Base-by-base conservation (phyloP, 2,113 vertebrate species). In the Bothrops jararaca region DNA sequence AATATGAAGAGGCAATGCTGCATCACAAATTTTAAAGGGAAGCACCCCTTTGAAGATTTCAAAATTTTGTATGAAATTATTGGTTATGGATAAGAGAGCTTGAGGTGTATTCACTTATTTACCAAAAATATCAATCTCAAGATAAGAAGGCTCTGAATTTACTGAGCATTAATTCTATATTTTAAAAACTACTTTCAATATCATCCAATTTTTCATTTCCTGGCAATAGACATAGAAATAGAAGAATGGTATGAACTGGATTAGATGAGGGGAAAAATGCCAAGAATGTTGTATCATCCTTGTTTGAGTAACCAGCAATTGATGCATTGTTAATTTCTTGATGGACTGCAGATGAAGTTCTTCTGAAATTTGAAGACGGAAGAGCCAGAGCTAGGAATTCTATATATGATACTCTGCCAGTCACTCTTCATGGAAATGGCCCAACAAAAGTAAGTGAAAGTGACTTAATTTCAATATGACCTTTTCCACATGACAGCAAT, bases 301-400 rank as follows among this genome's bases (percentile, higher is more conserved):
- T 90, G 87, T 86, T 91, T 86, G 56, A 86, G 57, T 53, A 69
- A 89, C 39, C 5, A 90, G 45, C 39, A 24, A 1, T 13, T 58
- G 50, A 91, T 64, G 3, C 91, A 57, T 12, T 94, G 11, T 20
- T 92, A 87, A 89, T 34, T 54, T 93, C 3, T 9, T 89, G 0
- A 45, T 69, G 0, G 0, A 56, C 85, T 74, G 53, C 96, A 99
- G 99, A 99, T 97, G 99, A 99, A 97, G 99, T 99, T 57, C 97
- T 98, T 92, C 96, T 99, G 94, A 99, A 99, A 96, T 99, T 99
- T 97, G 99, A 99, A 97, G 98, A 98, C 13, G 98, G 97, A 93
- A 97, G 96, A 96, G 98, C 98, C 60, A 98, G 99, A 97, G 98
- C 98, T 86, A 98, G 98, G 94, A 99, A 99, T 97, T 98, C 98